Evolutionary conservation across 1,140 invertebrate species (phyloP), one percentile per base, ranked within the genome.

Genomic region (Pseudomyrmex sp.): DNA sequence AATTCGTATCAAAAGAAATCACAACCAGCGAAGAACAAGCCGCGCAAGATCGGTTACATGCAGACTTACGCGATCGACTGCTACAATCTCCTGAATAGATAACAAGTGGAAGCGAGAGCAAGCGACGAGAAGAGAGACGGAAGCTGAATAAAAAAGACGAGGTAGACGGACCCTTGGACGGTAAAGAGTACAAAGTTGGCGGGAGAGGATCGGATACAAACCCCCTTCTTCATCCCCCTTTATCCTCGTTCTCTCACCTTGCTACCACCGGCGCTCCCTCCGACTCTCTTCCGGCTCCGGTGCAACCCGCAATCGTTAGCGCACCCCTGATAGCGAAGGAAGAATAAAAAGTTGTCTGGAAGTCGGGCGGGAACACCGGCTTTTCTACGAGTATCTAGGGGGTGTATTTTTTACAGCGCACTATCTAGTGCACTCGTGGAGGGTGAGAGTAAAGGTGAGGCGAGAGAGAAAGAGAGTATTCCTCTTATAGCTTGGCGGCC

Each of bases 321-420:
- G 86, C 90, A 61, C 59, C 77, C 82, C 80, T 77, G 89, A 91
- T 89, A 89, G 88, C 82, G 73, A 23, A 46, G 72, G 65, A 83
- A 73, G 76, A 88, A 90, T 88, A 91, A 91, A 80, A 90, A 91
- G 90, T 90, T 90, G 86, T 75, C 85, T 76, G 87, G 58, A 86
- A 87, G 77, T 74, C 80, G 75, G 46, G 18, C 44, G 66, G 54
- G 65, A 87, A 73, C 65, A 58, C 50, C 72, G 76, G 83, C 73
- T 87, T 90, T 69, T 82, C 80, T 82, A 89, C 88, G 88, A 89
- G 85, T 90, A 85, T 87, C 85, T 62, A 70, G 83, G 69, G 80
- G 70, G 79, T 90, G 87, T 91, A 89, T 89, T 91, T 92, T 91
- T 92, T 85, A 87, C 88, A 59, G 13, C 10, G 82, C n/a, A n/a